Conservation (phyloP, 2,888 invertebrate genomes). For the Trisateles emortualis region DNA sequence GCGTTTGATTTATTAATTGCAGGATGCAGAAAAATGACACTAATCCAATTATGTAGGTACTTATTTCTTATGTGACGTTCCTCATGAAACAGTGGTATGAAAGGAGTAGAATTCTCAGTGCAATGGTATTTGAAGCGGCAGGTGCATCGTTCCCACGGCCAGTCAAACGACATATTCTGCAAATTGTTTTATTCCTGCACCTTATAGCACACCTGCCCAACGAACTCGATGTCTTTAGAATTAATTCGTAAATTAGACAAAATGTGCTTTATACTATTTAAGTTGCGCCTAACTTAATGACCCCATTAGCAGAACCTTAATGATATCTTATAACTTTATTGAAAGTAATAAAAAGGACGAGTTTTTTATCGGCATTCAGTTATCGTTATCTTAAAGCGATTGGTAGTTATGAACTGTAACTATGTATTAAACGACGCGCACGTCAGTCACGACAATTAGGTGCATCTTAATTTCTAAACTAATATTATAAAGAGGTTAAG, state of each 20-base stretch:
- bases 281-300: too few species aligned
- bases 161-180: slow-evolving; percentile 58
- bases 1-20: neutral
- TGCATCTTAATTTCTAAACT: too few species aligned
- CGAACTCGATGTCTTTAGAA: slow-evolving; percentile 46
- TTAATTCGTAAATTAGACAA: slow-evolving; percentile 24
- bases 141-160: slow-evolving; percentile 77
- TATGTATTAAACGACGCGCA: too few species aligned
- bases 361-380: too few species aligned
- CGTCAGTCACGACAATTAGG: too few species aligned
- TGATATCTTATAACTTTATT: too few species aligned
- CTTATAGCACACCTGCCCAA: slow-evolving; percentile 70
- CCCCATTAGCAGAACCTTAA: too few species aligned
- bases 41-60: slow-evolving; percentile 25
- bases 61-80: slow-evolving; percentile 24
- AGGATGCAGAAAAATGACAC: neutral
- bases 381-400: too few species aligned
- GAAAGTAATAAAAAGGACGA: too few species aligned
- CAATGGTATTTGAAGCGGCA: slow-evolving; percentile 60
- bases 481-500: too few species aligned
- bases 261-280: neutral
- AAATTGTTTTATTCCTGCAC: slow-evolving; percentile 73
- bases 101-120: slow-evolving; percentile 51
- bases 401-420: too few species aligned
- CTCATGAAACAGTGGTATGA: slow-evolving; percentile 44